Base-by-base conservation (phyloP, 2,888 invertebrate genomes). In the Steinernema scapterisci region DNA sequence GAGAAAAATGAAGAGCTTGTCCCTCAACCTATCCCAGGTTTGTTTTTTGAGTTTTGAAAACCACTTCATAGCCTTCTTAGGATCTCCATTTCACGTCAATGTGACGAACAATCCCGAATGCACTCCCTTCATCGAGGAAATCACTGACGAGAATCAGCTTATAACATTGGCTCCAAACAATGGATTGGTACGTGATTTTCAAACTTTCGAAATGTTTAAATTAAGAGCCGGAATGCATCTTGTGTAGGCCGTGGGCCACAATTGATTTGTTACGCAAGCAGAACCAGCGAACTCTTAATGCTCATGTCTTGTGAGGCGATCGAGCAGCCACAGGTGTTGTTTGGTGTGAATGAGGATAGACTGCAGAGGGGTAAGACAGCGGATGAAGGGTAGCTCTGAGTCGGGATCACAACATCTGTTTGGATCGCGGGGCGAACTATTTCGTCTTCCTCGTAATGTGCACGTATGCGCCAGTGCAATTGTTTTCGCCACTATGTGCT, bases 381-480 rank as follows among this genome's bases (percentile, higher is more conserved):
- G 16, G 63, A 38, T 27, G 25, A 63, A 63, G 27, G 63, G 63
- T 63, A 7, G 48, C n/a, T 48, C 48, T 63, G 38, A 27, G 27
- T 16, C 25, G 16, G 16, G 63, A 63, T 63, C 63, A 31, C 31
- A 63, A 13, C 63, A 63, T 63, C 63, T 63, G 63, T 63, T 63
- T 31, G 63, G 63, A 31, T 63, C 63, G 63, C 63, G 6, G 19
- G 13, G 63, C 31, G 63, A 63, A 31, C 19, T 31, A 31, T 31
- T 31, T 63, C 38, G 63, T 31, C 63, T 25, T 63, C 27, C 63
- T 63, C 63, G 63, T 63, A 73, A 44, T 73, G 56, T 52, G 73
- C 52, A 44, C 44, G 73, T 43, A 56, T 38, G 43, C 44, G 54
- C 13, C 52, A 21, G 43, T 73, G 52, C 52, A 48, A 51, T 72